phyloP scores from a whole-genome alignment of 2,113 vertebrate species.

The Ctenodactylus gundi region DNA sequence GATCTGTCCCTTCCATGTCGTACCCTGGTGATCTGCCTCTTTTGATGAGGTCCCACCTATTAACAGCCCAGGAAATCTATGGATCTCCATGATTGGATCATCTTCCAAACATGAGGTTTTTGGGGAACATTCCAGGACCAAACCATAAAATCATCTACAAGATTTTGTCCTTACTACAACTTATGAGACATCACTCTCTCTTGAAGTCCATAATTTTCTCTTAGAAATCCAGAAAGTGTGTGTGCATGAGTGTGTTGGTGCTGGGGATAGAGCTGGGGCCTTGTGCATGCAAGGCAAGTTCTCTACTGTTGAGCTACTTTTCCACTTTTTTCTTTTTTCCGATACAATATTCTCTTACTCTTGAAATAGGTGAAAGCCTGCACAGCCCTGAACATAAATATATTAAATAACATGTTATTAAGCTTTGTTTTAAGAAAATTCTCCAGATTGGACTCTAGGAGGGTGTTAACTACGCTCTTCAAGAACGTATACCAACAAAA shows the following conservation, averaged over 20 bases:
- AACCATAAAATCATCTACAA: no score
- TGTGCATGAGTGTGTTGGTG: not conserved
- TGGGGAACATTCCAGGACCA: no score
- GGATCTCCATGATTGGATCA: no score
- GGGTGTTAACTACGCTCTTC: not conserved
- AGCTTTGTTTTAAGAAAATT: not conserved
- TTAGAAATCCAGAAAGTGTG: not conserved
- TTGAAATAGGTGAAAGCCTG: not conserved
- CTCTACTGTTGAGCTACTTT: not conserved
- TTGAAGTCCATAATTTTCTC: not conserved
- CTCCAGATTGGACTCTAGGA: not conserved
- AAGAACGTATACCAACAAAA: not conserved
- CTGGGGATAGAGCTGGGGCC: not conserved
- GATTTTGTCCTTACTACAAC: conserved; percentile 83
- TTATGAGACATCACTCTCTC: not conserved
- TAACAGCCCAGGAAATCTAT: no score
- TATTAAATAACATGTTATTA: not conserved
- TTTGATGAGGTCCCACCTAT: no score
- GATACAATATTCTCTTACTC: conserved; percentile 87
- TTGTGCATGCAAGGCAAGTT: not conserved
- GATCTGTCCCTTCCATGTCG: no score
- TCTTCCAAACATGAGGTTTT: no score
- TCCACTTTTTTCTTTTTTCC: not conserved
- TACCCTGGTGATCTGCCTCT: no score
- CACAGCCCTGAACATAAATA: not conserved